Base-by-base conservation (phyloP, 1,140 invertebrate genomes). In the Alviniconcha marisindica region DNA sequence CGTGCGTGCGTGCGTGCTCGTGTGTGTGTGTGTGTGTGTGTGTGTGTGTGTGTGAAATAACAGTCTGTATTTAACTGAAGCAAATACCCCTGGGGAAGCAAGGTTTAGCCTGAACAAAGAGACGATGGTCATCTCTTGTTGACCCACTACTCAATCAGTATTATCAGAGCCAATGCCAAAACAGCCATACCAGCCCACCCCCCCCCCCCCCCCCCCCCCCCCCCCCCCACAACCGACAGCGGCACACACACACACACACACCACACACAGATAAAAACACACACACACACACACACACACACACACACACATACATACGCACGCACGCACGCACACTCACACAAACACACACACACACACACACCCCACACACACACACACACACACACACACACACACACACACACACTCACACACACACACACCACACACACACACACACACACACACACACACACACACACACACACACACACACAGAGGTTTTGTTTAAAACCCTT, bases 361-460 rank as follows among this genome's bases (percentile, higher is more conserved):
- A n/a, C n/a, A n/a, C n/a, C n/a, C n/a, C n/a, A n/a, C n/a, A n/a
- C n/a, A n/a, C n/a, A 69, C 66, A 33, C 66, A 33, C 66, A 33
- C 66, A 33, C 66, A 33, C 66, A 33, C 66, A 33, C 66, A 33
- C 66, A 69, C 66, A 33, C 66, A 69, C 66, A 69, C 66, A 69
- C 66, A 69, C 66, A 69, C 66, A 69, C 66, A 33, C 66, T 31
- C 66, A 69, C 66, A 69, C 66, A 69, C 28, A 33, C 66, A 69
- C 66, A 69, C 54, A 56, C 54, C 66, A 33, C 66, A 54, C 51
- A 54, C 51, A 54, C 51, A 54, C 51, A 54, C 51, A 54, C 51
- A 54, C 51, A 54, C 51, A 54, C 51, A 54, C 51, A 54, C 51
- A 54, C 51, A 54, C 51, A 54, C 51, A 54, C 51, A 54, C 51